Evolutionary conservation across 1,140 invertebrate species (phyloP).

Genomic region (Pachypeltis micranthus): DNA sequence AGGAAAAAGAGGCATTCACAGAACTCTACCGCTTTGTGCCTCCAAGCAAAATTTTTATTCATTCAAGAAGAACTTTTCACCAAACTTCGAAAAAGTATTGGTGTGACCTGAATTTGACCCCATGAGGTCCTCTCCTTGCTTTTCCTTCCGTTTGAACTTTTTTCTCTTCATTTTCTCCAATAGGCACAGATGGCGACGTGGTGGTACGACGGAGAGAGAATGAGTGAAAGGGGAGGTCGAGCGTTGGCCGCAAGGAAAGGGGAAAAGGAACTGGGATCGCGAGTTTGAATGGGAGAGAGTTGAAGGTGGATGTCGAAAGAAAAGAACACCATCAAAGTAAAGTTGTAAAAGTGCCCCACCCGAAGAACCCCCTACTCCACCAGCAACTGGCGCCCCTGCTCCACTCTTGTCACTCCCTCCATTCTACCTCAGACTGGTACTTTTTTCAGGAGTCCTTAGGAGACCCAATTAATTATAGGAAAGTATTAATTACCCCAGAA

Average conservation of each 20-base stretch:
- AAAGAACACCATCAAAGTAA: slow-evolving; percentile 1
- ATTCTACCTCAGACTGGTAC: neutral
- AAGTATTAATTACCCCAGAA: slow-evolving; percentile 6
- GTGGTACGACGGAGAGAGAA: neutral
- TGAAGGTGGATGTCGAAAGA: slow-evolving; percentile 1
- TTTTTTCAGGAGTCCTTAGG: neutral
- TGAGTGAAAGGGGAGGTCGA: neutral
- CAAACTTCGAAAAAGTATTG: neutral
- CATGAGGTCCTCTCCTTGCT: neutral
- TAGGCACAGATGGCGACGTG: neutral
- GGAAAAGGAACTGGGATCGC: neutral
- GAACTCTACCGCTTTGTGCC: neutral
- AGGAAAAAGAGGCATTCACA: neutral
- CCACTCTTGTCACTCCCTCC: neutral
- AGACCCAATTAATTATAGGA: slow-evolving; percentile 8
- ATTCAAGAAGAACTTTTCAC: neutral
- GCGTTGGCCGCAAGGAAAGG: neutral
- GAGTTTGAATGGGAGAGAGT: too few relatives aligned
- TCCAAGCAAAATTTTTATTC: neutral
- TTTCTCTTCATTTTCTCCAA: neutral
- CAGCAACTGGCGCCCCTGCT: neutral
- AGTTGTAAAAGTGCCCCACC: neutral
- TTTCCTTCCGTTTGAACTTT: slow-evolving; percentile 1
- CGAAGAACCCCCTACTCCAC: neutral
- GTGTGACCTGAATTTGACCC: slow-evolving; percentile 7